Conservation (phyloP, 2,797 vertebrate species). For the Lutjanus argentimaculatus region DNA sequence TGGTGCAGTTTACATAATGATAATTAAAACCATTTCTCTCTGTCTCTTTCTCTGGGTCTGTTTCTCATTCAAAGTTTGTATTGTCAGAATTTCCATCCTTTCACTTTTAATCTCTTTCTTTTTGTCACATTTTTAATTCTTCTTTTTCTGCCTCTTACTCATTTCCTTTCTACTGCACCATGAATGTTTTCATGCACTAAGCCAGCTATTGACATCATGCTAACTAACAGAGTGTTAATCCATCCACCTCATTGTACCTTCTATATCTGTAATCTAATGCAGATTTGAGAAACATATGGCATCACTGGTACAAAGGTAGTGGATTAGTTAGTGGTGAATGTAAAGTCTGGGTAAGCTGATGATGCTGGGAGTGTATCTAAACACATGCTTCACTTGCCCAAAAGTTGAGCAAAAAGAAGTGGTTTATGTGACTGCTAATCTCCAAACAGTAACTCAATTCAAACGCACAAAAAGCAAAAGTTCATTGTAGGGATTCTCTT, state of each 20-base stretch:
- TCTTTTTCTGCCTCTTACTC: constrained; percentile 4
- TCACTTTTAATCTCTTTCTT: constrained; percentile 5
- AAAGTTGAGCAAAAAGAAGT: not conserved
- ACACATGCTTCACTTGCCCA: not conserved
- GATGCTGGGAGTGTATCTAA: not conserved
- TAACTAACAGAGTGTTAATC: constrained; percentile 9
- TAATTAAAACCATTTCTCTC: constrained; percentile 42
- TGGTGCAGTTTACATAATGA: constrained; percentile 46
- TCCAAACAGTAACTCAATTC: constrained; percentile 6
- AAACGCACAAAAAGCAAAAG: not conserved
- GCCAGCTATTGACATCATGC: constrained; percentile 17
- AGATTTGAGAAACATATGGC: constrained; percentile 2
- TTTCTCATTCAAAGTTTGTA: constrained; percentile 42
- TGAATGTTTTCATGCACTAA: constrained; percentile 7
- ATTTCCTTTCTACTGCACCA: constrained; percentile 7
- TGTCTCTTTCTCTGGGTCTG: constrained; percentile 14
- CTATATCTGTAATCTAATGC: constrained; percentile 3
- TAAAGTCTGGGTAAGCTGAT: not conserved
- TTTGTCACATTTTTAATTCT: constrained; percentile 9
- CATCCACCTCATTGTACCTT: not conserved
- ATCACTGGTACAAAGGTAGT: not conserved
- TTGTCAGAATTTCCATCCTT: constrained; percentile 26
- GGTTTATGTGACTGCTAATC: not conserved
- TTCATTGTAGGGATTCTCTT: not conserved
- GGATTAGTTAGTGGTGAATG: not conserved